Percentiles rank a stretch among this genome's conserved stretches.
phyloP scores from a whole-genome alignment of 2,888 invertebrate genomes.

The Ceraclea dissimilis region DNA sequence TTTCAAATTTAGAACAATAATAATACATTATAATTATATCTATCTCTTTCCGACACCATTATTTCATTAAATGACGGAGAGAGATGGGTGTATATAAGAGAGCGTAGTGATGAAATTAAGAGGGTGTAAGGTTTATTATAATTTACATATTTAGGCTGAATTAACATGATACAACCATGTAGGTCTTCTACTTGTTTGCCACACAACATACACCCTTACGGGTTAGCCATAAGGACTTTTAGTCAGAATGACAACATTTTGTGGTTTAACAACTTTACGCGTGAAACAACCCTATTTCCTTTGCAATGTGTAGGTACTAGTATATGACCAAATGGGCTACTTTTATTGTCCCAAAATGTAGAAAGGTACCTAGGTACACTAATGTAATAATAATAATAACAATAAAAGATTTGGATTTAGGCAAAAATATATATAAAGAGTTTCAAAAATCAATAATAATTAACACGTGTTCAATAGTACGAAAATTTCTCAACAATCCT shows the following conservation, averaged over 20 bases:
- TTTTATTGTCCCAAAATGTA: too few relatives aligned
- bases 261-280: too few relatives aligned
- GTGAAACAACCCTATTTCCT: too few relatives aligned
- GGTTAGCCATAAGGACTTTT: slow-evolving; percentile 1
- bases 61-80: background rate
- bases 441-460: too few relatives aligned
- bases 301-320: too few relatives aligned
- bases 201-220: slow-evolving; percentile 5
- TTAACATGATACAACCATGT: slow-evolving; percentile 40
- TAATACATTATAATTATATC: background rate
- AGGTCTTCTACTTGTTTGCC: slow-evolving; percentile 9
- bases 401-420: too few relatives aligned
- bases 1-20: slow-evolving; percentile 33
- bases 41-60: background rate
- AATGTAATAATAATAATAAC: too few relatives aligned
- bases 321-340: too few relatives aligned
- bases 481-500: too few relatives aligned
- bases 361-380: too few relatives aligned
- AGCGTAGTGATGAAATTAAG: background rate
- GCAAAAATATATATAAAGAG: too few relatives aligned
- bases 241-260: background rate
- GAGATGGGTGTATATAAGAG: background rate
- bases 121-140: slow-evolving; percentile 42
- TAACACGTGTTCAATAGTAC: too few relatives aligned
- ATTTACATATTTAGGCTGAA: slow-evolving; percentile 54